These are phyloP conservation scores for Steromphala cineraria DNA, from an alignment of 2,888 invertebrate species.

Conservation along the genomic window DNA sequence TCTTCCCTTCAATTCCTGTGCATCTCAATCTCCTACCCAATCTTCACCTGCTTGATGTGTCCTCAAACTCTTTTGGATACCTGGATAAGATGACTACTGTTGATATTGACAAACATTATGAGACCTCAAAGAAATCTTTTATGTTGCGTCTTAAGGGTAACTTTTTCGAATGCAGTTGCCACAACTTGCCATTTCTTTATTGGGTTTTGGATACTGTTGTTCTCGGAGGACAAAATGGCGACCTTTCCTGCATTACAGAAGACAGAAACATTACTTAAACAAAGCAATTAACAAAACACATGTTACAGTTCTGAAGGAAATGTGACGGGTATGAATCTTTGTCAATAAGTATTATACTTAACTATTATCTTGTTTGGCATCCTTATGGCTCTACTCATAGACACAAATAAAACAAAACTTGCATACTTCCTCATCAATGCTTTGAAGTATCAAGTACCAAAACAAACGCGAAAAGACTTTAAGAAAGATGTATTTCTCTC, in stretches of 20 bases:
- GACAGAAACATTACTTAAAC: not conserved
- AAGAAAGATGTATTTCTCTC: not conserved
- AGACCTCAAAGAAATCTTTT: not conserved
- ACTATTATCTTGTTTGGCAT: not conserved
- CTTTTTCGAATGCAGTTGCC: not conserved
- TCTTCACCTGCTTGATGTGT: too few relatives aligned
- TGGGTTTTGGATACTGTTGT: not conserved
- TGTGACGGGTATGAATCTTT: not conserved
- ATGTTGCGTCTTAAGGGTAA: not conserved
- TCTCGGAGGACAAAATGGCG: not conserved
- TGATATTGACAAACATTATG: too few relatives aligned
- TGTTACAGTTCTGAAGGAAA: not conserved
- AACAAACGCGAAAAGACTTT: not conserved
- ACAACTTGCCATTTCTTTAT: not conserved
- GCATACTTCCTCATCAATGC: not conserved
- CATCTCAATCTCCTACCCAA: not conserved
- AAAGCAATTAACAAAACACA: not conserved
- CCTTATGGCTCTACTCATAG: not conserved
- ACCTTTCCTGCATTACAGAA: not conserved
- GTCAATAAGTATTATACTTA: not conserved
- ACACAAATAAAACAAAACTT: not conserved
- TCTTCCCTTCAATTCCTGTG: not conserved
- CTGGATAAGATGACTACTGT: too few relatives aligned
- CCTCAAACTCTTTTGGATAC: too few relatives aligned
- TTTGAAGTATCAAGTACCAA: not conserved